Evolutionary conservation across 1,140 invertebrate species (phyloP), one percentile per base, ranked within the genome.

Genomic region (Brachionus manjavacas): DNA sequence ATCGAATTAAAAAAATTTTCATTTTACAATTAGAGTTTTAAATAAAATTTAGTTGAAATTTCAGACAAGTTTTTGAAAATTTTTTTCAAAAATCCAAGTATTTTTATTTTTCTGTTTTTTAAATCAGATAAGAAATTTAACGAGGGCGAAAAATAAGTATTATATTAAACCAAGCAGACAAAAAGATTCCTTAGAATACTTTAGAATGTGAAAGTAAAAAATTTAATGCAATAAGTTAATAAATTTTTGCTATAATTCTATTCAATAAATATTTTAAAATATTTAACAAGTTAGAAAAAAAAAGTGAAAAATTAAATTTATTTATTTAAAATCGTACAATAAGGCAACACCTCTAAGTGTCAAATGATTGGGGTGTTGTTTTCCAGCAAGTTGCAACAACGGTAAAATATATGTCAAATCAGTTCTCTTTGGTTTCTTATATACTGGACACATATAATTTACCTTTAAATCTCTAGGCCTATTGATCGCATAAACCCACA

Each of bases 321-420:
- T n/a, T 76, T 93, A 98, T 91, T 98, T 98, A 85, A 96, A 98
- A 91, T 98, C 96, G 89, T 96, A 98, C 35, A 98, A 91, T 9
- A 98, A 90, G 2, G 95, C 96, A 41, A 98, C 96, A 6, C 96
- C 96, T 86, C 96, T 90, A 25, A 98, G 89, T 1, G 95, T 95
- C 89, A 89, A 90, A 86, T 90, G 89, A 85, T 90, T 88, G 6
- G 89, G 89, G 41, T 87, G 87, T 84, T 89, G 88, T 85, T 86
- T 87, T 28, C 43, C 94, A 0, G 95, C 96, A 84, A 88, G 89
- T 91, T 97, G 94, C 90, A 96, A 94, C 85, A 98, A 94, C 1
- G 95, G 96, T 12, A 96, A 96, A 49, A 98, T 95, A 89, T 97
- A 98, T 88, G 96, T 97, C 12, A 93, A 91, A 90, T 97, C 96